Evolutionary conservation across 2,113 vertebrate genomes (phyloP), one percentile per base, ranked within the genome.

Genomic region (Bolborhynchus lineola): DNA sequence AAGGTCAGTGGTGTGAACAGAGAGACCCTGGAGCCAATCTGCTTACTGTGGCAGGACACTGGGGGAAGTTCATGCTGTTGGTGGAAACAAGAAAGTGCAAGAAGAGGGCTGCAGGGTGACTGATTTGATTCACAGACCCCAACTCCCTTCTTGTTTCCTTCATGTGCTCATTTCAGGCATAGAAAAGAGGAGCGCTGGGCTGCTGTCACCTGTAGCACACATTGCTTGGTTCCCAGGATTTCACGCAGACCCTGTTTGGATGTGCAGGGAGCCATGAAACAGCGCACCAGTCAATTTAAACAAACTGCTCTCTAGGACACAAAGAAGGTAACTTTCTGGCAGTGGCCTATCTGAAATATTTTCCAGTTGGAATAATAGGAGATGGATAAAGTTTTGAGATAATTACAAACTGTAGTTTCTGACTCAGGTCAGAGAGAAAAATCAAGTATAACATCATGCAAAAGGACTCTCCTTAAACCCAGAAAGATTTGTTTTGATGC

Each of bases 31-130:
- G 16, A 77, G 6, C 49, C 23, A 6, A 8, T 6, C n/a, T 50
- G 47, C n/a, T 53, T 49, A 13, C 37, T 13, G 0, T 0, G 2
- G 78, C 35, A 52, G 62, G 67, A 11, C 0, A 0, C 1, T 8
- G 65, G 46, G 46, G 4, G 10, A 49, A 18, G 7, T 29, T 74
- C 16, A 11, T 59, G 52, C 17, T 24, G 1, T 25, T 33, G 35
- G 6, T 29, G 18, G 71, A 50, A 77, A 42, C 0, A n/a, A 28
- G 13, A 29, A 12, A 2, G 23, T 26, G 29, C 2, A 31, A 82
- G 26, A 0, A 39, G 18, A 39, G 12, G 24, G 31, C 4, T 67
- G 49, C 3, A 3, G 4, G 41, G 80, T 2, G 2, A 8, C 28
- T 29, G 23, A 7, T 60, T 35, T 16, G 16, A 16, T 29, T 47